Conservation (phyloP, 1,140 invertebrate genomes). For the Drosophila lini region DNA sequence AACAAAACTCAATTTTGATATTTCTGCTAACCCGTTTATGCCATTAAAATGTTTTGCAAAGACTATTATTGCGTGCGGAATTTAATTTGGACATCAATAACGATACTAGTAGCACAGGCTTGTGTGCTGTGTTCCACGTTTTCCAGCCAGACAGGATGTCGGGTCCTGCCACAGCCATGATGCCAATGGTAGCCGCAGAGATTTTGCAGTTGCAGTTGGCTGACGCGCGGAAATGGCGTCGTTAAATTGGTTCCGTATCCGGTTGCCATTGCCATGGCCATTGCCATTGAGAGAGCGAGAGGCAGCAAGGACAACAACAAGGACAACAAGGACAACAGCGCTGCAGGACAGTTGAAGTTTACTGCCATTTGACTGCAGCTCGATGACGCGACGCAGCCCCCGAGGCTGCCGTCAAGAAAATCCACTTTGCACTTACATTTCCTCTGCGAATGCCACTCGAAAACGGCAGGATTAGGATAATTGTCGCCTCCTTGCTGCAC, state of each 20-base stretch:
- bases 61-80: slow-evolving; percentile 5
- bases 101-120: background rate
- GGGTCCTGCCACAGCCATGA: slow-evolving; percentile 36
- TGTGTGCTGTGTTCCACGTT: background rate
- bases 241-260: slow-evolving; percentile 65
- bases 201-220: slow-evolving; percentile 44
- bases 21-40: slow-evolving; percentile 18
- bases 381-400: slow-evolving; percentile 43
- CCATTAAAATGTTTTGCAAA: slow-evolving; percentile 11
- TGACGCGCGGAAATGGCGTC: slow-evolving; percentile 55
- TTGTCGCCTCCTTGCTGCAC: slow-evolving; percentile 6
- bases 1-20: background rate
- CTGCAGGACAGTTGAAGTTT: slow-evolving; percentile 21
- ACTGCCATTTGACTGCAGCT: slow-evolving; percentile 37
- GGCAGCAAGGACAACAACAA: slow-evolving; percentile 3
- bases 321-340: slow-evolving; percentile 2
- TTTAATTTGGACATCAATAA: slow-evolving; percentile 33
- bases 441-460: slow-evolving; percentile 10
- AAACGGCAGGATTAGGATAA: slow-evolving; percentile 25
- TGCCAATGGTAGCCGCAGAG: slow-evolving; percentile 53
- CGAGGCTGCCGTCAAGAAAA: slow-evolving; percentile 23
- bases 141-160: slow-evolving; percentile 6
- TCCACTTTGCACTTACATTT: slow-evolving; percentile 41
- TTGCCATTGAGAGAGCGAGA: background rate
- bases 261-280: slow-evolving; percentile 29